A percentile compares a stretch with the other conserved stretches of the same genome.
These are phyloP conservation scores for Lithobates pipiens DNA, from an alignment of 2,797 vertebrate genomes.

Conservation along the genomic window DNA sequence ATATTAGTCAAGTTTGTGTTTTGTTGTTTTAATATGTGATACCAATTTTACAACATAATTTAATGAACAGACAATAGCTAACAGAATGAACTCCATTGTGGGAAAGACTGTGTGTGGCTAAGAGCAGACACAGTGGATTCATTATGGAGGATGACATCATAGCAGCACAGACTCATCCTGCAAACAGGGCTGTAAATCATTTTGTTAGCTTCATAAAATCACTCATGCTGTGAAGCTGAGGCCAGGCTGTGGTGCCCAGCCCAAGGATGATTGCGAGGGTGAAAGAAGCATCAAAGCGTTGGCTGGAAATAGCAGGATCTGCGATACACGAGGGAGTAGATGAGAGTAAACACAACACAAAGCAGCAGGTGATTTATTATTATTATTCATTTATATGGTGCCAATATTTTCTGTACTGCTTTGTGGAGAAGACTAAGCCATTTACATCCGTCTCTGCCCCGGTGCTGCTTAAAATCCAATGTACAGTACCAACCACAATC, in stretches of 20 bases:
- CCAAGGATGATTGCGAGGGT: constrained; percentile 30
- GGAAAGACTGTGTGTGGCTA: constrained; percentile 38
- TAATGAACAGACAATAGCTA: neutral
- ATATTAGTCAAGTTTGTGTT: neutral
- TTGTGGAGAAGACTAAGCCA: neutral
- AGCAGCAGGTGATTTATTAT: constrained; percentile 23
- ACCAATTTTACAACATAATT: neutral
- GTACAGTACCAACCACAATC: neutral
- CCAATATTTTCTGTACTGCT: neutral
- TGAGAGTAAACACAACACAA: constrained; percentile 16
- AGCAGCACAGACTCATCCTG: constrained; percentile 27
- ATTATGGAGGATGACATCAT: constrained; percentile 59
- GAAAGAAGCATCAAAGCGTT: constrained; percentile 7
- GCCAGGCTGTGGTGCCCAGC: constrained; percentile 34
- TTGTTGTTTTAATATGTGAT: neutral
- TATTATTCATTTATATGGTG: neutral
- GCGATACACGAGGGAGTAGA: neutral
- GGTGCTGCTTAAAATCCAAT: neutral
- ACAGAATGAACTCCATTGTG: neutral
- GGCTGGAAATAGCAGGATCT: constrained; percentile 24
- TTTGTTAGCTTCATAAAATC: constrained; percentile 43
- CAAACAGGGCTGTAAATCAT: constrained; percentile 63
- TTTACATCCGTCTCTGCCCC: neutral
- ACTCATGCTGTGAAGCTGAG: constrained; percentile 25
- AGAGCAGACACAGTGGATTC: constrained; percentile 44